Base-by-base conservation (phyloP, 1,140 invertebrate genomes). In the Scaptodrosophila lebanonensis region DNA sequence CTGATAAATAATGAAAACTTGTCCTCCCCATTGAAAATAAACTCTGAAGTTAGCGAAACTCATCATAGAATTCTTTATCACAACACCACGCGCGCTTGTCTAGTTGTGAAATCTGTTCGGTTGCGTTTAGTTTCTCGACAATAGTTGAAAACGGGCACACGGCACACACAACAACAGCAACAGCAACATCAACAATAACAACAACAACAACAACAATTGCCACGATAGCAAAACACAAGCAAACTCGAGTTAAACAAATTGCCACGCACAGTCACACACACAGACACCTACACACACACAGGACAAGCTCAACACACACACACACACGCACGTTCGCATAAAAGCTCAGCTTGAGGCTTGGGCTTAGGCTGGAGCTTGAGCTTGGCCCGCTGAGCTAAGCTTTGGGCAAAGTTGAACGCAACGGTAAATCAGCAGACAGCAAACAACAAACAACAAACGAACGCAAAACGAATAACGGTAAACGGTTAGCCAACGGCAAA, bases 31-130 rank as follows among this genome's bases (percentile, higher is more conserved):
- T 79, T 79, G 75, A 84, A 85, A 85, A 84, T 85, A 85, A 83
- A 85, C 65, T 83, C 76, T 68, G 83, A 83, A 85, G 83, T 79
- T 85, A 85, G 83, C 77, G 69, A 85, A 85, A 85, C 83, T 85
- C 83, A 85, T 85, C 83, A 85, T 85, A 85, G 83, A 85, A 85
- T 85, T 85, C 83, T 85, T 85, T 83, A 85, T 85, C 83, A 85
- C 83, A 85, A 82, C 75, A 70, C 69, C 67, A 79, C 73, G 73
- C 69, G 75, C 76, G 66, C 69, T 85, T 85, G 83, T 85, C 83
- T 85, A 85, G 83, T 85, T 85, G 83, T 85, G 76, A 85, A 85
- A 85, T 85, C 83, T 83, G 83, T 85, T 77, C 79, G 73, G 76
- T 69, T 66, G 69, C 73, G 83, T 75, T 83, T 79, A 75, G 79